Evolutionary conservation across 2,888 invertebrate genomes (phyloP).

Genomic region (Rhyacophila evoluta): DNA sequence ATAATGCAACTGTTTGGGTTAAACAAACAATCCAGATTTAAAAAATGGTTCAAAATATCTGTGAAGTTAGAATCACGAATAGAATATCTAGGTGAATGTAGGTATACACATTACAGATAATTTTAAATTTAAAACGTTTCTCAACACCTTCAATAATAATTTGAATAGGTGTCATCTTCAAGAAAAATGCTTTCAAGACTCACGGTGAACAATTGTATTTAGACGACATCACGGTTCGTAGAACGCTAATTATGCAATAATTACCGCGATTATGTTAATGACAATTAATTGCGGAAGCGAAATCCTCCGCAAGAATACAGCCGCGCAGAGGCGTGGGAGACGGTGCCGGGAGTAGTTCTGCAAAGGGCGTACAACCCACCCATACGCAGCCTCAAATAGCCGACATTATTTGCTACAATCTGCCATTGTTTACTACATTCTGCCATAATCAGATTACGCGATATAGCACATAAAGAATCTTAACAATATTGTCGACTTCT

Average conservation of each 20-base stretch:
- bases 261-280: conserved; percentile 36
- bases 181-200: neutral
- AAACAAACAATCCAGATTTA: too few species aligned
- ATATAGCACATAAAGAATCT: neutral
- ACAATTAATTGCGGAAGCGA: conserved; percentile 41
- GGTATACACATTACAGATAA: too few species aligned
- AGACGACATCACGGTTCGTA: conserved; percentile 30
- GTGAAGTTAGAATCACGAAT: too few species aligned
- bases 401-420: conserved; percentile 4
- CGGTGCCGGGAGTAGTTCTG: neutral
- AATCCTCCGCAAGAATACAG: conserved; percentile 10
- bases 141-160: too few species aligned
- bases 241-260: conserved; percentile 25
- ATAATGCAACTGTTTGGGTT: too few species aligned
- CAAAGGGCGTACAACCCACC: conserved; percentile 22
- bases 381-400: neutral
- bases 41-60: too few species aligned
- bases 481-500: neutral
- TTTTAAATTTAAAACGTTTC: too few species aligned
- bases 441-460: neutral
- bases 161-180: neutral
- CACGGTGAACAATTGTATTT: neutral
- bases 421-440: conserved; percentile 5
- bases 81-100: too few species aligned
- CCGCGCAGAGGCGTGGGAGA: conserved; percentile 17